Conservation (phyloP, 1,140 invertebrate species). For the Idris sp. region DNA sequence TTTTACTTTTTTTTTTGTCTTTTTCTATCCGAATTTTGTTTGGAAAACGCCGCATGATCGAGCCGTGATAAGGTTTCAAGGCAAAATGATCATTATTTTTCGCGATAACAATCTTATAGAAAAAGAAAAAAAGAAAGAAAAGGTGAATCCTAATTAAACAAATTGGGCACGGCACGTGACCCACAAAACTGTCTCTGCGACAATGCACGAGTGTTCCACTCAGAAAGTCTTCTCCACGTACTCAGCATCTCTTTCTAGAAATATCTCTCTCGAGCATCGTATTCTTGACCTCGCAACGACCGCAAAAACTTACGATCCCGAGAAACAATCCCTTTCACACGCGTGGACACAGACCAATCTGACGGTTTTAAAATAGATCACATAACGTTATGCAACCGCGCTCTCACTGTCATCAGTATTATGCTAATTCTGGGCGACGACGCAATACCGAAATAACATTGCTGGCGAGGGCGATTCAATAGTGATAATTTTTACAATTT, state of each 20-base stretch:
- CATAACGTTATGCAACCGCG: conserved; percentile 11
- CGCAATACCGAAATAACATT: conserved; percentile 8
- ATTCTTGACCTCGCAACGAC: conserved; percentile 32
- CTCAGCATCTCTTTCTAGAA: no score
- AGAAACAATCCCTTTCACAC: conserved; percentile 46
- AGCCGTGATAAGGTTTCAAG: conserved; percentile 17
- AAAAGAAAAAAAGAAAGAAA: conserved; percentile 4
- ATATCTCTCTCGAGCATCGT: conserved; percentile 4
- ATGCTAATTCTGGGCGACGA: conserved; percentile 13
- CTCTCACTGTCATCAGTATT: conserved; percentile 17
- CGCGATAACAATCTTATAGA: conserved; percentile 56
- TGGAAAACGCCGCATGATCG: conserved; percentile 3
- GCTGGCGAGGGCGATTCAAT: neutral
- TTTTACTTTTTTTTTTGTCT: neutral
- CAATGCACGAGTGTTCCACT: neutral
- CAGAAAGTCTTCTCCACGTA: neutral
- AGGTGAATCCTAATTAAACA: conserved; percentile 61
- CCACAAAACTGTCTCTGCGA: conserved; percentile 18
- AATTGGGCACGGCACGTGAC: conserved; percentile 56
- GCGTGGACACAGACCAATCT: conserved; percentile 3
- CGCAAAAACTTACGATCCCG: conserved; percentile 24
- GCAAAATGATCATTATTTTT: conserved; percentile 26
- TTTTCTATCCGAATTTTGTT: no score
- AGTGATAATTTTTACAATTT: no score
- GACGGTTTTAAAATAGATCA: conserved; percentile 20